Evolutionary conservation across 2,113 vertebrate genomes (phyloP).

Genomic region (Oryctolagus cuniculus): mOryCun1.1 NC_091435.1:88920501-88921000

Average conservation of each 20-base stretch:
- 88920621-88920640: slow-evolving; percentile 32
- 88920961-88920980: slow-evolving; percentile 90
- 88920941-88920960: slow-evolving; percentile 88
- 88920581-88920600: neutral
- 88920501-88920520: neutral
- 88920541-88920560: slow-evolving; percentile 35
- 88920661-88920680: neutral
- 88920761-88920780: neutral
- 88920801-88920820: neutral
- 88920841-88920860: neutral
- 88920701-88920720: neutral
- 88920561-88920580: neutral
- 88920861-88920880: neutral
- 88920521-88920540: slow-evolving; percentile 18
- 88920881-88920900: slow-evolving; percentile 36
- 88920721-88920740: neutral
- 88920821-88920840: neutral
- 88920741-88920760: neutral
- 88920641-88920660: neutral
- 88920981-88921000: slow-evolving; percentile 89
- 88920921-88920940: slow-evolving; percentile 84
- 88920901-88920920: slow-evolving; percentile 88
- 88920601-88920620: neutral
- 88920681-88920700: neutral
- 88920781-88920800: neutral